These are phyloP conservation scores for Phenganax marumi DNA, from an alignment of 92 coral and sea anemone genomes.

Conservation along the genomic window DNA sequence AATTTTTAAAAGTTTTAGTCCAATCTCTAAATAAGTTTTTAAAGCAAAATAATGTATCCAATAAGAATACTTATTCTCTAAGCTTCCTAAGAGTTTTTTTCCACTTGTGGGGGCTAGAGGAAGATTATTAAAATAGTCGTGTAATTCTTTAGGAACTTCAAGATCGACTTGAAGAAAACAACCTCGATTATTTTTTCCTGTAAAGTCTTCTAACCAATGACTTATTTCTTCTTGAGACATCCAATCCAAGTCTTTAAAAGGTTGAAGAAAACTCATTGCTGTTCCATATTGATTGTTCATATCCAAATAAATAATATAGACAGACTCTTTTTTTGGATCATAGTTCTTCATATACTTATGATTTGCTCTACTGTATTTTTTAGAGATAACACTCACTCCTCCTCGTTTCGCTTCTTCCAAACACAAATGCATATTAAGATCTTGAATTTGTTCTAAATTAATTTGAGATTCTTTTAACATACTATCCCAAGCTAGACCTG, in stretches of 20 bases:
- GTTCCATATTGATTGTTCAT: conserved; percentile 22
- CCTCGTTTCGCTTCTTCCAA: neutral
- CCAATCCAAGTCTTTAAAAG: neutral
- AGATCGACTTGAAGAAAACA: conserved; percentile 28
- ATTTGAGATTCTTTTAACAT: neutral
- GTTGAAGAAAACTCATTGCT: conserved; percentile 3
- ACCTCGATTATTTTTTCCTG: neutral
- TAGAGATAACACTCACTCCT: neutral
- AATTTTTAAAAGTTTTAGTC: neutral
- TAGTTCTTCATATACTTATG: conserved; percentile 16
- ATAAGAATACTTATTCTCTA: neutral
- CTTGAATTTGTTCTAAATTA: neutral
- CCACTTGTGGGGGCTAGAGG: neutral
- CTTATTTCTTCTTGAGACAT: neutral
- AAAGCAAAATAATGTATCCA: neutral
- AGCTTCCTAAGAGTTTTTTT: neutral
- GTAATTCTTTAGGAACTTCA: conserved; percentile 4
- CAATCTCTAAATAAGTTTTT: neutral
- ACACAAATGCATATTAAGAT: neutral
- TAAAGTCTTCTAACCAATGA: neutral
- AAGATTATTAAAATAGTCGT: neutral
- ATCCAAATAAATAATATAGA: neutral
- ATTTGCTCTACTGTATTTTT: neutral
- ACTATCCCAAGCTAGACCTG: conserved; percentile 31
- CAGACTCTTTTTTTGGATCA: neutral